phyloP scores from a whole-genome alignment of 1,140 invertebrate genomes.

The Papilio xuthus region DNA sequence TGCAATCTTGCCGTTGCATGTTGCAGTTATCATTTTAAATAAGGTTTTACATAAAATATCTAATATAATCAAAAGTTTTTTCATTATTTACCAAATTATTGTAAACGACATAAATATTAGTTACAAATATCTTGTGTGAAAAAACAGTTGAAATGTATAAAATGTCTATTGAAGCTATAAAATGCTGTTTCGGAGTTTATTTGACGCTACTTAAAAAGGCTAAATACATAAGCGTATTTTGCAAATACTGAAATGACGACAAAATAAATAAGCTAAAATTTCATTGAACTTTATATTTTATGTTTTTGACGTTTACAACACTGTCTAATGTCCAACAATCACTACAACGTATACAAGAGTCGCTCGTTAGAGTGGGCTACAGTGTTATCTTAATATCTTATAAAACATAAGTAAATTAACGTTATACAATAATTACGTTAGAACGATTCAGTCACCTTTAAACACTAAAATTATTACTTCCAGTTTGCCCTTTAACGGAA shows the following conservation, averaged over 20 bases:
- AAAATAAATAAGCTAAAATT: background rate
- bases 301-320: background rate
- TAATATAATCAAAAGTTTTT: background rate
- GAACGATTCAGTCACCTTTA: conserved; percentile 30
- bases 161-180: too few relatives aligned
- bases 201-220: too few relatives aligned
- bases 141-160: background rate
- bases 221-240: too few relatives aligned
- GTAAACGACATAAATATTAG: background rate
- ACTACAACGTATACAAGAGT: conserved; percentile 33
- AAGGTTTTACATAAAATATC: conserved; percentile 17
- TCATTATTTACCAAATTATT: background rate
- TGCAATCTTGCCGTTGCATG: conserved; percentile 52
- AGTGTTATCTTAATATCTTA: conserved; percentile 44
- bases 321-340: background rate
- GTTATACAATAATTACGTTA: conserved; percentile 43
- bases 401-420: conserved; percentile 41
- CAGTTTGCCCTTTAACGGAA: conserved; percentile 36
- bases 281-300: background rate
- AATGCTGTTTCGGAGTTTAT: too few relatives aligned
- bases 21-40: conserved; percentile 27
- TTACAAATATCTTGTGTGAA: background rate
- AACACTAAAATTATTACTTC: conserved; percentile 32
- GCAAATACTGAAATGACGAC: background rate
- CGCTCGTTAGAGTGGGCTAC: conserved; percentile 41